A percentile compares a stretch with the other conserved stretches of the same genome.
These are phyloP conservation scores for Caenorhabditis japonica DNA, from an alignment of 2,888 invertebrate genomes.

Conservation along the genomic window DNA sequence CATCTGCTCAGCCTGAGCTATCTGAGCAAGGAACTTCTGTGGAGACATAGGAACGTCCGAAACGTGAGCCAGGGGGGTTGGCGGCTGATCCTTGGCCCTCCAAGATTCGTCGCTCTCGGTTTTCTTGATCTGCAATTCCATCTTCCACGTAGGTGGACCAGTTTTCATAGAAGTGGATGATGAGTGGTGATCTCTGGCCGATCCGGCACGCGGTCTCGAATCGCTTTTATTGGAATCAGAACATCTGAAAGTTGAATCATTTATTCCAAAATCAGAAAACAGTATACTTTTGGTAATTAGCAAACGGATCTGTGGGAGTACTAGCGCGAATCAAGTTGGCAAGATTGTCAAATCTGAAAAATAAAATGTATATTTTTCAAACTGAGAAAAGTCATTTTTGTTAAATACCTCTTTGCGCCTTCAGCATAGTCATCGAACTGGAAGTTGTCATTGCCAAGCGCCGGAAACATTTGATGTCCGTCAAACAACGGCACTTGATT, in stretches of 20 bases:
- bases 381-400: background rate
- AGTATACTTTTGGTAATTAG: constrained; percentile 3
- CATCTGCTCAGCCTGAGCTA: background rate
- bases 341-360: constrained; percentile 43
- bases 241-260: constrained; percentile 11
- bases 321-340: constrained; percentile 39
- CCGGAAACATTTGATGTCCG: background rate
- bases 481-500: constrained; percentile 1
- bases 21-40: constrained; percentile 28
- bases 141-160: constrained; percentile 50
- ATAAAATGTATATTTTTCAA: background rate
- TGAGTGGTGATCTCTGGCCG: constrained; percentile 11
- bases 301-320: constrained; percentile 31
- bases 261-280: background rate
- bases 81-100: background rate
- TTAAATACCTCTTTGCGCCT: constrained; percentile 27
- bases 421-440: constrained; percentile 43
- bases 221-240: constrained; percentile 4
- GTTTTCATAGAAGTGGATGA: constrained; percentile 6
- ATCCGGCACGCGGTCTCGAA: constrained; percentile 11
- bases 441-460: background rate
- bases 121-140: constrained; percentile 44
- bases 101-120: background rate
- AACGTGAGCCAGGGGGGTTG: background rate
- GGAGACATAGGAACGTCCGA: constrained; percentile 15